Evolutionary conservation across 2,888 invertebrate species (phyloP), one percentile per base, ranked within the genome.

Genomic region (Anagyrus pseudococci): DNA sequence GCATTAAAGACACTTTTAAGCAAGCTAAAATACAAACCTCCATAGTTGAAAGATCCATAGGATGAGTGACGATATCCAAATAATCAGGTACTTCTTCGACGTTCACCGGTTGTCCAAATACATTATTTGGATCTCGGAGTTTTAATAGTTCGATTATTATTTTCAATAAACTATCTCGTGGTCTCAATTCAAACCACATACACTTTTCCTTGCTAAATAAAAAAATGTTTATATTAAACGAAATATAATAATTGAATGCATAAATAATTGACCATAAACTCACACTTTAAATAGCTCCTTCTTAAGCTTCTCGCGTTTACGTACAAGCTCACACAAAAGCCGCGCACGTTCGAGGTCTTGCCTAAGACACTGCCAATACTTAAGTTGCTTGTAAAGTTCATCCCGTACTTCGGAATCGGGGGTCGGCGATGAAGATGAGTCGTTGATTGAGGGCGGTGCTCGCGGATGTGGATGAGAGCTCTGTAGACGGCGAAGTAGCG

Each of bases 291-390:
- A 90, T 72, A 88, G 85, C 76, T 96, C 94, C 58, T 94, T 88
- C 82, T 99, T 99, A 17, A 95, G 84, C 73, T 96, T 96, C 82
- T 99, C 98, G 43, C 98, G 87, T 78, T 98, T 98, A 58, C 98
- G 88, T 2, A 98, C 95, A 68, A 98, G 81, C 81, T 98, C 98
- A 77, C 97, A 96, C 0, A 98, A 86, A 33, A 98, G 84, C 66
- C 89, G 84, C 0, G 96, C 96, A 63, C 96, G 86, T 79, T 99
- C 98, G 68, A 98, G 83, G 79, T 98, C 96, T 76, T 97, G 96
- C 0, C 98, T 86, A 71, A 98, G 84, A 72, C 94, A 89, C 79
- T 96, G 94, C 93, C 96, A 96, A 76, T 96, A 96, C 75, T 96
- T 95, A 1, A 96, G 83, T 73, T 95, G 94, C 52, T 92, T 88